Evolutionary conservation across 2,888 invertebrate species (phyloP).

Genomic region (Hipparchia semele): DNA sequence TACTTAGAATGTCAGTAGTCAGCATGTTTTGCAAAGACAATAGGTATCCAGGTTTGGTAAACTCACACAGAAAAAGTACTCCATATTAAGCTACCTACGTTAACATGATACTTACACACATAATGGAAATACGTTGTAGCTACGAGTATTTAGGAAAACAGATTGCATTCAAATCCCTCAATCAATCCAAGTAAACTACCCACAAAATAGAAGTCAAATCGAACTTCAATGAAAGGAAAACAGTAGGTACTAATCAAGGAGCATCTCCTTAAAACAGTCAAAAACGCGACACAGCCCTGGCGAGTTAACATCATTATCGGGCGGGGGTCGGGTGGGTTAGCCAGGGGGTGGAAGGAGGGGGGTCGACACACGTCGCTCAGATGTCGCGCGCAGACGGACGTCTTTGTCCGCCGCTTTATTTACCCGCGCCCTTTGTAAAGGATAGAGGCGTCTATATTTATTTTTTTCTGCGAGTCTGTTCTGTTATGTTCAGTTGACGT

Average conservation of each 20-base stretch:
- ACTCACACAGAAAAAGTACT: too few species aligned
- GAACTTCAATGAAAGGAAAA: conserved; percentile 30
- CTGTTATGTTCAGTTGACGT: conserved; percentile 13
- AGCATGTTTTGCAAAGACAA: too few species aligned
- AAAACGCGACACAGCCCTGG: conserved; percentile 72
- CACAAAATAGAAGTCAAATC: background rate
- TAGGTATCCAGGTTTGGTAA: too few species aligned
- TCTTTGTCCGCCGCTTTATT: conserved; percentile 82
- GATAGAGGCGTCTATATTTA: conserved; percentile 65
- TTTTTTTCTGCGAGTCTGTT: conserved; percentile 17
- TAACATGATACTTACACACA: too few species aligned
- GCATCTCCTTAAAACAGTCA: conserved; percentile 53
- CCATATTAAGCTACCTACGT: too few species aligned
- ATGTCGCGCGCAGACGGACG: conserved; percentile 81
- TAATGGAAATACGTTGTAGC: too few species aligned
- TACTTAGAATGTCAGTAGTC: too few species aligned
- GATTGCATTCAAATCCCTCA: too few species aligned
- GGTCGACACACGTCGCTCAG: conserved; percentile 81
- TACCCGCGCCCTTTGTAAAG: conserved; percentile 62
- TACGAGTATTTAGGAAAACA: too few species aligned
- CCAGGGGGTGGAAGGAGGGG: conserved; percentile 46
- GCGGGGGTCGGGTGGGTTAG: conserved; percentile 41
- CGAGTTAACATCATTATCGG: conserved; percentile 81
- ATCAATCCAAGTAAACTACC: background rate
- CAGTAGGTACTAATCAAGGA: conserved; percentile 38